Base-by-base conservation (phyloP, 1,140 invertebrate species). In the Cotesia typhae region DNA sequence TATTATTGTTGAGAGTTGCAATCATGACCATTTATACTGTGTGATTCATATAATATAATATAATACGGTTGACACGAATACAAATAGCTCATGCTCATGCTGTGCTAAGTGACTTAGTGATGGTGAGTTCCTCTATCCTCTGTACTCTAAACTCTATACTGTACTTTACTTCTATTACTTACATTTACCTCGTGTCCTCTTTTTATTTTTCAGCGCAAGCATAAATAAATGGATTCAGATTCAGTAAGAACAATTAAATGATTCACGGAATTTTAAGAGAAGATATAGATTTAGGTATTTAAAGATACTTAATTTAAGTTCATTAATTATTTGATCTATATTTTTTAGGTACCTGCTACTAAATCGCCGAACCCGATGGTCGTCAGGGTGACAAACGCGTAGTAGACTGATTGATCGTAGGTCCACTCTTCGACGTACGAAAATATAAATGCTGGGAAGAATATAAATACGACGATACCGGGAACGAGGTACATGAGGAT, bases 311-410 rank as follows among this genome's bases (percentile, higher is more conserved):
- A 28, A 28, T 28, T 28, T 28, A 28, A 28, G 2, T n/a, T 57
- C 60, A 28, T 37, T 10, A 69, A 38, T 36, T 68, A n/a, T 41
- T 59, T 37, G 28, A 28, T 28, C 28, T 28, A 28, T 28, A 28
- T 68, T 47, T 38, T n/a, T 17, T 20, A 71, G 79, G 83, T 83
- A 92, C 94, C 93, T 78, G 96, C 95, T 14, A 98, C 96, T 78
- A 92, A 93, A 86, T 98, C 96, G 47, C 96, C 96, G 83, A 98
- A 98, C 20, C 96, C 96, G 77, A 98, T 97, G 6, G 96, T 98
- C 0, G 95, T 95, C 2, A 97, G 89, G 0, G 95, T 96, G 36
- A 98, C 94, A 83, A 96, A 97, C 12, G 94, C 93, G 78, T 95
- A 98, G 83, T 98, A 98, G 52, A 98, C 89, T 0, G 94, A 90